These are phyloP conservation scores for Muscicapa comitata DNA, from an alignment of 2,797 vertebrate species.

Conservation along the genomic window DNA sequence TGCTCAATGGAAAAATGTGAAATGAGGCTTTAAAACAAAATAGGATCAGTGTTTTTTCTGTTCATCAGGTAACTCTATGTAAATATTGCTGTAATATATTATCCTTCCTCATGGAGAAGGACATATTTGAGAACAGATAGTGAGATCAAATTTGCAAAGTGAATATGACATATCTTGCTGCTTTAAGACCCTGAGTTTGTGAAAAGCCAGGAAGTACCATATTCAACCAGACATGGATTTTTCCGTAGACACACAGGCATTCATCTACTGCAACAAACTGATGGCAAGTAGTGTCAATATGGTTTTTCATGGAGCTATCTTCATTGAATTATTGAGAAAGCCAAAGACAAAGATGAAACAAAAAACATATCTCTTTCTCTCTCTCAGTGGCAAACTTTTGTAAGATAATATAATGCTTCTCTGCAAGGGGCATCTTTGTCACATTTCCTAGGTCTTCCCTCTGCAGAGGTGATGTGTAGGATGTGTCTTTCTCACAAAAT, in stretches of 20 bases:
- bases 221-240: background rate
- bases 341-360: background rate
- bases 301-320: background rate
- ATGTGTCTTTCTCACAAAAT: background rate
- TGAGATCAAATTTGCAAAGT: background rate
- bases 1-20: background rate
- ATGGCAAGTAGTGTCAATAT: background rate
- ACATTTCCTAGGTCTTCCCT: background rate
- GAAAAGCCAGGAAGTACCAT: background rate
- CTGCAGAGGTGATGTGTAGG: background rate
- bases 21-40: background rate
- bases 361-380: background rate
- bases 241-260: background rate
- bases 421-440: background rate
- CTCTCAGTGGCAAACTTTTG: background rate
- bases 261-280: background rate
- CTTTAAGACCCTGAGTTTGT: background rate
- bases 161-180: background rate
- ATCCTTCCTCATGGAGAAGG: background rate
- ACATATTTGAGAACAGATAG: background rate
- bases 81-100: background rate
- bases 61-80: background rate
- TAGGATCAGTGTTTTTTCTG: background rate
- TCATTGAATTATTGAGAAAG: background rate
- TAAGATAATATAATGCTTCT: background rate